A percentile compares a stretch with the other conserved stretches of the same genome.
Conservation (phyloP, 2,888 invertebrate genomes). For the Oligia latruncula region DNA sequence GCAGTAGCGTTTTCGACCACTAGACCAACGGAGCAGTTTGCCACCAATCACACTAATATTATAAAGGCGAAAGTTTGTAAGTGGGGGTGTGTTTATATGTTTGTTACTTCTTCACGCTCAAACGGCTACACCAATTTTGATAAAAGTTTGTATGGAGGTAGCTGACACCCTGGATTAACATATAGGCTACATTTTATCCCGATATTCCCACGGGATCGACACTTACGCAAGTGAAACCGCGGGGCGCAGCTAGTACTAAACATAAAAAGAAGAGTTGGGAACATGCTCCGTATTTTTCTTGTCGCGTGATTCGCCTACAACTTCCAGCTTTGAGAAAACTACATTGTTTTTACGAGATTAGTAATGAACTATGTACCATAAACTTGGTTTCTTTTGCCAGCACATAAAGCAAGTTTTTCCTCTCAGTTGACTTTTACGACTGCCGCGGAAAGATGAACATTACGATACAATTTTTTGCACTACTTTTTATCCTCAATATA, state of each 20-base stretch:
- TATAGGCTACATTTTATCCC: no score
- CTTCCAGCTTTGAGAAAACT: constrained; percentile 27
- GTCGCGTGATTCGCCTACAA: constrained; percentile 8
- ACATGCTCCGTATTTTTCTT: not conserved
- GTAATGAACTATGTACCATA: constrained; percentile 46
- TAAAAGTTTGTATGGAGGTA: no score
- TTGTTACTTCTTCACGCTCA: no score
- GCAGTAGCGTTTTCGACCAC: not conserved
- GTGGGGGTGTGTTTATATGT: no score
- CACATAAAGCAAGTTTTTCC: constrained; percentile 58
- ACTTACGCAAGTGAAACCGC: no score
- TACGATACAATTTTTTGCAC: constrained; percentile 51
- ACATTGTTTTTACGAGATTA: constrained; percentile 47
- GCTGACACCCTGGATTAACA: no score
- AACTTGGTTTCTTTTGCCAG: constrained; percentile 51
- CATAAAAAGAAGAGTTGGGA: not conserved
- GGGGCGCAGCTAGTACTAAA: not conserved
- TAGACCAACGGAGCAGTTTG: not conserved
- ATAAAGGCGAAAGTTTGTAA: no score
- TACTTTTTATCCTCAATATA: constrained; percentile 34
- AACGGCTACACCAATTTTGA: no score
- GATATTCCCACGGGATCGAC: no score
- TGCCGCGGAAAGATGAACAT: constrained; percentile 43
- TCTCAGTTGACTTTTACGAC: constrained; percentile 52
- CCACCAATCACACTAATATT: not conserved